phyloP scores from a whole-genome alignment of 2,888 invertebrate species.

The Cerastis rubricosa region DNA sequence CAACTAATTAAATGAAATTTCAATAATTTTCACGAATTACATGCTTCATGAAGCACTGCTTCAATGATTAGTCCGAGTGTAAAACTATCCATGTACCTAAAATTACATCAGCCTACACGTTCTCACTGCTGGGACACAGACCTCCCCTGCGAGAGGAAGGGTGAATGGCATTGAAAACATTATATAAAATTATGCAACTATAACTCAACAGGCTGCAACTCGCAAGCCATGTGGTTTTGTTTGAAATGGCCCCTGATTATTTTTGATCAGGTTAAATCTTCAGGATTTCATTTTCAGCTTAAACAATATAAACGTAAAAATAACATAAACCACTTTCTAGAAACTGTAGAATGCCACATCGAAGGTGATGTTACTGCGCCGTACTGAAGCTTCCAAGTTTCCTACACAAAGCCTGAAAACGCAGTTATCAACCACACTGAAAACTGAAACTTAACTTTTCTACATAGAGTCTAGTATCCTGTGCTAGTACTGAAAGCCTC shows the following conservation, averaged over 20 bases:
- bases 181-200: background rate
- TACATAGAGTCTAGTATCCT: background rate
- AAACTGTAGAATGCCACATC: constrained; percentile 11
- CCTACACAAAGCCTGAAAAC: background rate
- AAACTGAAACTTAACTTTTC: background rate
- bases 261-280: background rate
- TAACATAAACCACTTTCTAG: background rate
- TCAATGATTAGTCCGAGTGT: background rate
- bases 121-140: background rate
- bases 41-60: no score
- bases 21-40: no score
- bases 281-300: no score
- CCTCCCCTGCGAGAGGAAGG: no score
- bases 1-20: no score
- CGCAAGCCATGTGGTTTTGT: background rate
- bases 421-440: background rate
- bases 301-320: background rate
- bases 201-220: no score
- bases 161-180: no score
- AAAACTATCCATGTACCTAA: background rate
- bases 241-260: background rate
- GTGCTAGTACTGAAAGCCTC: background rate
- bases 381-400: background rate
- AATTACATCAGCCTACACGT: background rate
- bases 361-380: background rate